Percentiles rank a stretch among this genome's conserved stretches.
Evolutionary conservation across 2,888 invertebrate species (phyloP).

Genomic region (Pandemis cinnamomeana): DNA sequence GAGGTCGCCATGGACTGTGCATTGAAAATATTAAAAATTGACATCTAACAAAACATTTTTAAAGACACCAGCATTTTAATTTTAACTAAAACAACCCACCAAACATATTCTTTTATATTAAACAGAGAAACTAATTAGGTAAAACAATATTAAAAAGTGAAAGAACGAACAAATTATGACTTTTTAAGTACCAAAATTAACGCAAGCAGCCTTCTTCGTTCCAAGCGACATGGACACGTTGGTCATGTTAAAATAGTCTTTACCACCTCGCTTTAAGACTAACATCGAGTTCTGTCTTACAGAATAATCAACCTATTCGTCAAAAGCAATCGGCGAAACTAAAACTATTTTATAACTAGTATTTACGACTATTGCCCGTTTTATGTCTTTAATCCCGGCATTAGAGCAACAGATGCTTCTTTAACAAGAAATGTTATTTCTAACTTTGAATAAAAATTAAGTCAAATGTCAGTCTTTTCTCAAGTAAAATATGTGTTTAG

Average conservation of each 20-base stretch:
- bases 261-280: neutral
- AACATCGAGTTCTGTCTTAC: neutral
- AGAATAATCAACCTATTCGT: constrained; percentile 4
- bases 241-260: neutral
- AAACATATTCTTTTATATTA: neutral
- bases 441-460: constrained; percentile 22
- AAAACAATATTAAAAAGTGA: neutral
- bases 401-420: constrained; percentile 9
- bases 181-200: constrained; percentile 1
- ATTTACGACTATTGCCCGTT: constrained; percentile 20
- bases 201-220: neutral
- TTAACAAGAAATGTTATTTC: neutral
- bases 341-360: constrained; percentile 13
- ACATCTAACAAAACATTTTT: too few relatives aligned
- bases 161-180: too few relatives aligned
- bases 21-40: too few relatives aligned
- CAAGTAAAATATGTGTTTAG: constrained; percentile 20
- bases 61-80: too few relatives aligned
- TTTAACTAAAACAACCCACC: too few relatives aligned
- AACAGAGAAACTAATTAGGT: neutral
- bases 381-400: constrained; percentile 7
- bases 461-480: constrained; percentile 16
- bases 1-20: too few relatives aligned
- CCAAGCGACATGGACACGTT: neutral
- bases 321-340: constrained; percentile 2